Evolutionary conservation across 1,140 invertebrate species (phyloP).

Genomic region (Aphelenchoides fujianensis): DNA sequence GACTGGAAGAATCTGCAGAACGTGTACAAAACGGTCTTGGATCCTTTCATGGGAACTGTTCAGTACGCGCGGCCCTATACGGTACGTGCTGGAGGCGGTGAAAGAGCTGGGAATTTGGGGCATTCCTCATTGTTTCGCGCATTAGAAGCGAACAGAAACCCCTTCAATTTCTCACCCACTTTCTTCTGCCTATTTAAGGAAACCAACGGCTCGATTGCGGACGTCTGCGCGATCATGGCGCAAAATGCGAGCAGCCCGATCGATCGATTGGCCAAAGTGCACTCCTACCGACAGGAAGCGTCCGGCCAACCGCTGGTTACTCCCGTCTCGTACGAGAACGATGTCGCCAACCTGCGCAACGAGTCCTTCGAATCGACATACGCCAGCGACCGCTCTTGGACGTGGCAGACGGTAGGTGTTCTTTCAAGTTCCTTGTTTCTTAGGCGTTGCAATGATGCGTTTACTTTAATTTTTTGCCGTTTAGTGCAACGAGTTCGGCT

Average conservation of each 20-base stretch:
- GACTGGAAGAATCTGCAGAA: conserved; percentile 21
- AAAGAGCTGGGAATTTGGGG: no score
- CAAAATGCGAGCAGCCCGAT: conserved; percentile 8
- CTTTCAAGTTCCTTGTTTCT: conserved; percentile 25
- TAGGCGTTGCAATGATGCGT: conserved; percentile 17
- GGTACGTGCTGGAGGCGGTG: conserved; percentile 13
- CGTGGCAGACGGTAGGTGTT: conserved; percentile 74
- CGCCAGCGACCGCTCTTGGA: conserved; percentile 68
- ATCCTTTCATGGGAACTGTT: conserved; percentile 16
- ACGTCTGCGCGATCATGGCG: conserved; percentile 32
- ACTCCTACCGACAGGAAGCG: conserved; percentile 7
- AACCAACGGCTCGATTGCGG: conserved; percentile 5
- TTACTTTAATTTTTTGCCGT: neutral
- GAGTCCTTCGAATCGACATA: neutral
- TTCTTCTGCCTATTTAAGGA: neutral
- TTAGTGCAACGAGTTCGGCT: conserved; percentile 84
- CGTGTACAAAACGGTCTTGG: neutral
- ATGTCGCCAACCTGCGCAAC: neutral
- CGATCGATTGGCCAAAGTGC: conserved; percentile 21
- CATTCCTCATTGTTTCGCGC: no score
- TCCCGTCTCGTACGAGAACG: neutral
- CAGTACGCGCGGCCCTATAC: conserved; percentile 27
- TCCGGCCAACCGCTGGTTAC: neutral
- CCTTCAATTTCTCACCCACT: conserved; percentile 13
- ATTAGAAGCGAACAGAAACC: conserved; percentile 28